Evolutionary conservation across 35 echinoderm and acorn worm species (phyloP), one percentile per base, ranked within the genome.

Genomic region (Patiria miniata): DNA sequence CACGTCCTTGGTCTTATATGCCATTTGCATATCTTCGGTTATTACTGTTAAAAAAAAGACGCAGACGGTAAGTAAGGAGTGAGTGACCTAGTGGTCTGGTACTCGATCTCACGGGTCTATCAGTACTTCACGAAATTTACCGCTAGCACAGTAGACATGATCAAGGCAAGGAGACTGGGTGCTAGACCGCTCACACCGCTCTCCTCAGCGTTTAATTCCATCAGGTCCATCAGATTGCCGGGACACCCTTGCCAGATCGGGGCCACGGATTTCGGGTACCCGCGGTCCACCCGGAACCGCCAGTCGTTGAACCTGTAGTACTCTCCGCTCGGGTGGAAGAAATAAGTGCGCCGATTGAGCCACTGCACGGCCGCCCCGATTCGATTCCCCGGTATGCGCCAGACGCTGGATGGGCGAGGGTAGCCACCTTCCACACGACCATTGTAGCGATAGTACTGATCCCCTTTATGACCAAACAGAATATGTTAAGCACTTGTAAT

Each of bases 251-350:
- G 52, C 92, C 92, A 94, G 38, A 76, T 51, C 2, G 52, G 44
- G 12, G 87, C 83, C 1, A 82, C 83, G 0, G 23, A 40, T 37
- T 59, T n/a, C n/a, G 92, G 92, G 58, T 90, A 94, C 2, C 14
- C 36, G 10, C 5, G 7, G 12, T 79, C 82, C 18, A 91, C 68
- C 12, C 19, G 2, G 85, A 97, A 97, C 7, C 32, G 42, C 19
- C 39, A 51, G 77, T 97, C 91, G 78, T 93, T 77, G 55, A 86
- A 97, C 52, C 86, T 83, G 40, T 86, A 93, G 61, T 94, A 91
- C 22, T 82, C 57, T 26, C 65, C 65, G 14, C 82, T 81, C 36
- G 51, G 91, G 32, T 68, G 40, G 55, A 93, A 91, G 44, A 94
- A 97, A 36, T 93, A 93, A 7, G 91, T 97, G 7, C 81, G 53